These are phyloP conservation scores for Morbakka virulenta DNA, from an alignment of 30 jellyfish, hydroid and myxozoan species.

Conservation along the genomic window DNA sequence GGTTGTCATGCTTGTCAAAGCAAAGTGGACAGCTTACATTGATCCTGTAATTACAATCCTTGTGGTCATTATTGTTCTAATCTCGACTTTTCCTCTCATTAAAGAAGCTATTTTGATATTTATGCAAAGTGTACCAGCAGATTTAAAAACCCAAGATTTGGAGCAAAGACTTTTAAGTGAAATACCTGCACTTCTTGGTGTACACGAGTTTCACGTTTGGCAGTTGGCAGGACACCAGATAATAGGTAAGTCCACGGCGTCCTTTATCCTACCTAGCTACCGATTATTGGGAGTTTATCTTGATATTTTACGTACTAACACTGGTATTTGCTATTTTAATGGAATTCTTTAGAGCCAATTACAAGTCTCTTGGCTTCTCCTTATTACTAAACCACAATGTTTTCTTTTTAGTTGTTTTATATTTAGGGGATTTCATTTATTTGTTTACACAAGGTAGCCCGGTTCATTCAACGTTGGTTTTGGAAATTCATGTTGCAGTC, in stretches of 20 bases:
- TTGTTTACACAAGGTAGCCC: too few relatives aligned
- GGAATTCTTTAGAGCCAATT: too few relatives aligned
- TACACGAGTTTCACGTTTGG: slow-evolving; percentile 90
- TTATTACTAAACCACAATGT: too few relatives aligned
- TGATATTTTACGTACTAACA: too few relatives aligned
- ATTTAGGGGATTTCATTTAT: too few relatives aligned
- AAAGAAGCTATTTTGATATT: slow-evolving; percentile 60
- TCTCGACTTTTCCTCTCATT: slow-evolving; percentile 65
- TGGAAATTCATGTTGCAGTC: too few relatives aligned
- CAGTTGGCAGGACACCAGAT: slow-evolving; percentile 76
- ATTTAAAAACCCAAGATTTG: slow-evolving; percentile 46
- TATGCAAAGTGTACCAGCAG: slow-evolving; percentile 92
- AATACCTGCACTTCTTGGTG: slow-evolving; percentile 60
- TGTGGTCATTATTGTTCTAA: slow-evolving; percentile 50
- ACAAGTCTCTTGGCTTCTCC: too few relatives aligned
- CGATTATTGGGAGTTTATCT: too few relatives aligned
- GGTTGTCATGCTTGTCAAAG: slow-evolving; percentile 34
- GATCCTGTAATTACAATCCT: slow-evolving; percentile 78
- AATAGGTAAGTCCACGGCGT: slow-evolving; percentile 87
- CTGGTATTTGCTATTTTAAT: too few relatives aligned
- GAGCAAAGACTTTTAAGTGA: slow-evolving; percentile 48
- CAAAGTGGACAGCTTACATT: slow-evolving; percentile 53
- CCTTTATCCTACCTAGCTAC: too few relatives aligned
- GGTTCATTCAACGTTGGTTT: too few relatives aligned
- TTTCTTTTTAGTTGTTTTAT: too few relatives aligned